A percentile compares a stretch with the other conserved stretches of the same genome.
These are phyloP conservation scores for Ciconia stormi DNA, from an alignment of 2,113 vertebrate genomes.

Conservation along the genomic window DNA sequence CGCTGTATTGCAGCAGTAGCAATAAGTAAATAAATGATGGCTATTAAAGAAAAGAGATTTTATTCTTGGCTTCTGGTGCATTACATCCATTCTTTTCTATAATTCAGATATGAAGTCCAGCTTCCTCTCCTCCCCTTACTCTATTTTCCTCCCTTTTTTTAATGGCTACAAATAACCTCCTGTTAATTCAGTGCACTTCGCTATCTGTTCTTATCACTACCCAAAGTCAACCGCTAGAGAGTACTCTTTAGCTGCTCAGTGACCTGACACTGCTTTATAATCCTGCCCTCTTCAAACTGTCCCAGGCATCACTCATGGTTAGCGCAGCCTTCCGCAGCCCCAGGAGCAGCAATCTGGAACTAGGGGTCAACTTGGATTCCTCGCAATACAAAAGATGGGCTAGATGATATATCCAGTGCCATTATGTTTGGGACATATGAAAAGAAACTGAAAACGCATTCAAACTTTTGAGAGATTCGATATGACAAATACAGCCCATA, in stretches of 20 bases:
- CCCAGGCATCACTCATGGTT: neutral
- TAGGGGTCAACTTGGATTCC: neutral
- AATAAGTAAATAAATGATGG: neutral
- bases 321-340: neutral
- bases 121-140: neutral
- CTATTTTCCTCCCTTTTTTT: neutral
- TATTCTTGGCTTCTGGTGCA: neutral
- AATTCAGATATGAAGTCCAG: neutral
- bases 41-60: neutral
- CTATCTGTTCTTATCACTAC: neutral
- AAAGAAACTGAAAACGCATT: neutral
- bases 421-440: fast-evolving
- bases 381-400: neutral
- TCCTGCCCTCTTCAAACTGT: neutral
- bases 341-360: neutral
- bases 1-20: neutral
- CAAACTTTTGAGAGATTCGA: neutral
- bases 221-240: slow-evolving; percentile 45
- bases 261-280: neutral
- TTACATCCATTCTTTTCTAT: neutral
- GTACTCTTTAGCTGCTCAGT: slow-evolving; percentile 39
- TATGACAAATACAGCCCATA: neutral
- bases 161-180: neutral
- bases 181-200: neutral
- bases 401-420: neutral